A percentile compares a stretch with the other conserved stretches of the same genome.
Conservation (phyloP, 2,888 invertebrate genomes). For the Chironomus riparius region DNA sequence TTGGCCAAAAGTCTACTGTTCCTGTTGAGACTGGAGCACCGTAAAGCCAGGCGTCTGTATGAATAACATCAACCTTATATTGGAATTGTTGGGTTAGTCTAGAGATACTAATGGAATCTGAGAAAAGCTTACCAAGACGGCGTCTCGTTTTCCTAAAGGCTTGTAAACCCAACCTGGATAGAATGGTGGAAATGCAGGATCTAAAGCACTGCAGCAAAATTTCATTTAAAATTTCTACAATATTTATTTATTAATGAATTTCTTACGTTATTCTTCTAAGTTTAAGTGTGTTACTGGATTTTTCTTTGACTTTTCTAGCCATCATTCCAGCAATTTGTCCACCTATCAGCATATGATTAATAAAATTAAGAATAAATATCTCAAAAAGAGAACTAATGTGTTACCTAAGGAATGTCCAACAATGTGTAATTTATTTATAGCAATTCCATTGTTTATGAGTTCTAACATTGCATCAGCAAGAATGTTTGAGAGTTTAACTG, state of each 20-base stretch:
- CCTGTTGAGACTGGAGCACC: slow-evolving; percentile 51
- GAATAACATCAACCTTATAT: slow-evolving; percentile 52
- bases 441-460: slow-evolving; percentile 37
- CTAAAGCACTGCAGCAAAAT: slow-evolving; percentile 28
- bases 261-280: slow-evolving; percentile 28
- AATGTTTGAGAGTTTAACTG: slow-evolving; percentile 32
- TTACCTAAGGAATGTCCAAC: slow-evolving; percentile 39
- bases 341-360: slow-evolving; percentile 27
- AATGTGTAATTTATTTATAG: slow-evolving; percentile 37
- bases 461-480: slow-evolving; percentile 32
- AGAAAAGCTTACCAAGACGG: slow-evolving; percentile 44
- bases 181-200: slow-evolving; percentile 31
- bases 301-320: slow-evolving; percentile 35
- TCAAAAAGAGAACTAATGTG: no score
- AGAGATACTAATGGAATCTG: neutral
- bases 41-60: slow-evolving; percentile 56
- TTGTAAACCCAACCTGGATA: slow-evolving; percentile 38
- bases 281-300: slow-evolving; percentile 31
- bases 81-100: no score
- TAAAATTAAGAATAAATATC: neutral
- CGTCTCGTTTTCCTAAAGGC: slow-evolving; percentile 47
- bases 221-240: no score
- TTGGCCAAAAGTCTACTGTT: slow-evolving; percentile 29
- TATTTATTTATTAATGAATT: no score
- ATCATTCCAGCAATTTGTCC: slow-evolving; percentile 39